Percentiles rank a stretch among this genome's conserved stretches.
Evolutionary conservation across 1,140 invertebrate species (phyloP).

Genomic region (Vollenhovia emeryi): DNA sequence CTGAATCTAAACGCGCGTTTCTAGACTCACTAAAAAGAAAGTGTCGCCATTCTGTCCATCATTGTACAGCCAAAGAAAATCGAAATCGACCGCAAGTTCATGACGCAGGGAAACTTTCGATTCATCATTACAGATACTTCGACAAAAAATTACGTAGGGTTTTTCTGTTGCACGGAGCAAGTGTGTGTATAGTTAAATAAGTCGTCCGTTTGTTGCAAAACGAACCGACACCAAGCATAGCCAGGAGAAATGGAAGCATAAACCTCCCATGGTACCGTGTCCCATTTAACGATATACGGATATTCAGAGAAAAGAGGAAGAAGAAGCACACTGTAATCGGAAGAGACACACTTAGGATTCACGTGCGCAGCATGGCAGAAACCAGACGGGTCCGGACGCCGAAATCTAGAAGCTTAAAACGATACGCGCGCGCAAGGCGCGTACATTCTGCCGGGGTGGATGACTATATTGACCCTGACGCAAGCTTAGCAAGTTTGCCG

Average conservation of each 20-base stretch:
- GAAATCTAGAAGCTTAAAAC: constrained; percentile 58
- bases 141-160: too few species aligned
- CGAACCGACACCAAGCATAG: neutral
- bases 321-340: neutral
- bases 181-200: neutral
- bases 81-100: too few species aligned
- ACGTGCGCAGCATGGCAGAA: constrained; percentile 22
- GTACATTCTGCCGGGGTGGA: neutral
- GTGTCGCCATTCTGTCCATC: too few species aligned
- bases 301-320: neutral
- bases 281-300: neutral
- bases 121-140: too few species aligned
- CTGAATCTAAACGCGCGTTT: too few species aligned
- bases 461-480: constrained; percentile 55
- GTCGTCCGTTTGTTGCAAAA: neutral
- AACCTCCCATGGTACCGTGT: neutral
- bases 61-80: too few species aligned
- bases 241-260: neutral
- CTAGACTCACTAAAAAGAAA: too few species aligned
- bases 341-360: neutral
- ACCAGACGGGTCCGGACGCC: constrained; percentile 37
- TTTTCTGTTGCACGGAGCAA: too few species aligned
- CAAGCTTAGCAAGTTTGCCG: constrained; percentile 63
- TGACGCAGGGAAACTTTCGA: too few species aligned
- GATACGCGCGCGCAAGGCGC: neutral